These are phyloP conservation scores for Brachionus paranguensis DNA, from an alignment of 1,140 invertebrate genomes.

Conservation along the genomic window DNA sequence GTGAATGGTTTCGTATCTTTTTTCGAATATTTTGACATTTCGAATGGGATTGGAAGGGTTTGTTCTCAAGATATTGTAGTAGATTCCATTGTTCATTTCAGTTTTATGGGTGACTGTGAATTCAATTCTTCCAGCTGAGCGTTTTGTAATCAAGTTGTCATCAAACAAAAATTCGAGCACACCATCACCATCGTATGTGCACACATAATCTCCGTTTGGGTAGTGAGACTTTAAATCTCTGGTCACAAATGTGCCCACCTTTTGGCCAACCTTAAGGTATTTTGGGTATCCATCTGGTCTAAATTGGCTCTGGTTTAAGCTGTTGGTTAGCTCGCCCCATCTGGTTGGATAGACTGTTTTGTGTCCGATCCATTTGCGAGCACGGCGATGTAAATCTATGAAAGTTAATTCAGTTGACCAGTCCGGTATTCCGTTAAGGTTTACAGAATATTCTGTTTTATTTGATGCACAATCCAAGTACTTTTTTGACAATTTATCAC, in stretches of 20 bases:
- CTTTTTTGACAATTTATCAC: not conserved
- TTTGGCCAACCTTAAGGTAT: constrained; percentile 41
- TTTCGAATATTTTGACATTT: constrained; percentile 44
- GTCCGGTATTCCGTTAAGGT: constrained; percentile 44
- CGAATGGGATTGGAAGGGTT: constrained; percentile 44
- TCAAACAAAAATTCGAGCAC: constrained; percentile 42
- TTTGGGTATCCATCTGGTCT: constrained; percentile 44
- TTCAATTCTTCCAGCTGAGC: constrained; percentile 43
- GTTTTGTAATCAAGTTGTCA: constrained; percentile 37
- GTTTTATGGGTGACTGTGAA: constrained; percentile 43
- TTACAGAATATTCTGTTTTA: constrained; percentile 42
- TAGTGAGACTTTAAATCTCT: constrained; percentile 36
- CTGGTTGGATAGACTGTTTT: constrained; percentile 38
- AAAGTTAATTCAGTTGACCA: constrained; percentile 46
- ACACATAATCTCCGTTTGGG: constrained; percentile 44
- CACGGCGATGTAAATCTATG: constrained; percentile 44
- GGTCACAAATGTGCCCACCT: constrained; percentile 43
- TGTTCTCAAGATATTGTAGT: constrained; percentile 42
- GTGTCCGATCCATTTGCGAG: constrained; percentile 44
- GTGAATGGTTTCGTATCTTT: constrained; percentile 44
- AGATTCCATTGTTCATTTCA: constrained; percentile 42
- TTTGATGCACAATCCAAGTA: not conserved
- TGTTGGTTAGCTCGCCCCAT: constrained; percentile 42
- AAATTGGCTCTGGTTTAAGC: constrained; percentile 43
- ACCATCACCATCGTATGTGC: constrained; percentile 46